phyloP scores from a whole-genome alignment of 2,888 invertebrate species.

The Rugalucina vietnamica region DNA sequence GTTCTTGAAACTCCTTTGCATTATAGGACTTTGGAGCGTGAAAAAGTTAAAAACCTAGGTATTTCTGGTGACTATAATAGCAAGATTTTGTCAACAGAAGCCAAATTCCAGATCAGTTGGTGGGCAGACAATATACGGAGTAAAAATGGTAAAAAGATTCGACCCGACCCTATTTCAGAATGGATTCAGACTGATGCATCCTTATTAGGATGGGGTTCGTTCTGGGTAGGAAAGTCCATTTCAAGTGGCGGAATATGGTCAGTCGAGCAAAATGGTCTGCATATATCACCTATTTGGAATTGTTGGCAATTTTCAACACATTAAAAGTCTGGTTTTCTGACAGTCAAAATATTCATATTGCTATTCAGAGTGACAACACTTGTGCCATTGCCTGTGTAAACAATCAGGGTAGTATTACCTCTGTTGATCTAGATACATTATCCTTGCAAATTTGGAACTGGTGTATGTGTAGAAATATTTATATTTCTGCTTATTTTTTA shows the following conservation, averaged over 20 bases:
- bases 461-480: constrained; percentile 36
- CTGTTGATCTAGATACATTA: constrained; percentile 18
- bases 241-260: constrained; percentile 36
- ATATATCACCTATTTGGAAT: constrained; percentile 37
- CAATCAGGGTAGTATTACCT: constrained; percentile 29
- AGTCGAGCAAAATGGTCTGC: background rate
- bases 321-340: constrained; percentile 19
- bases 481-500: constrained; percentile 38
- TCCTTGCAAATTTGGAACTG: constrained; percentile 39
- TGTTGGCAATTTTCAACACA: constrained; percentile 41
- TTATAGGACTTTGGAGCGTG: constrained; percentile 35
- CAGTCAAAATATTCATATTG: constrained; percentile 7
- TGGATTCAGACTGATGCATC: constrained; percentile 42
- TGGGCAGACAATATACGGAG: constrained; percentile 17
- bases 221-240: background rate
- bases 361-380: constrained; percentile 37
- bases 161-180: constrained; percentile 20
- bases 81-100: background rate
- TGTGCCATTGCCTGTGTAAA: constrained; percentile 48
- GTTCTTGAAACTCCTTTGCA: constrained; percentile 44
- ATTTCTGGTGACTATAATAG: constrained; percentile 12
- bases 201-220: constrained; percentile 24
- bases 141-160: constrained; percentile 40
- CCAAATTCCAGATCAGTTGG: constrained; percentile 11
- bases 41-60: constrained; percentile 32